Evolutionary conservation across 2,888 invertebrate species (phyloP).

Genomic region (Sceliomorpha sp.): DNA sequence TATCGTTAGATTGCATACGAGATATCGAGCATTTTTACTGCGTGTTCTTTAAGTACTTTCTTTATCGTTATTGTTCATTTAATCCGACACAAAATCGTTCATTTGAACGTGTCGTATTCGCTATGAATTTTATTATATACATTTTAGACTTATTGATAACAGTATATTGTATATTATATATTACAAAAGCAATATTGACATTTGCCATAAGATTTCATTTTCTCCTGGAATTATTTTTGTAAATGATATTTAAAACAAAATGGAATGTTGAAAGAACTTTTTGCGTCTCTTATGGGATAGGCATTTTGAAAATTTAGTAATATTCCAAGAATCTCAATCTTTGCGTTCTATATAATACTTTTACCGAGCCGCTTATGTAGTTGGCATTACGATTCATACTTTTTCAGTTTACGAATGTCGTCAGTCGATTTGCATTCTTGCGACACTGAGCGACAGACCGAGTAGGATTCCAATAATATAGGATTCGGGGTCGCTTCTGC

Average conservation of each 20-base stretch:
- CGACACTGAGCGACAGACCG: constrained; percentile 59
- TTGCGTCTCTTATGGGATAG: constrained; percentile 19
- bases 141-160: too few species aligned
- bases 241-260: constrained; percentile 8
- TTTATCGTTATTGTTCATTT: too few species aligned
- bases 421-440: constrained; percentile 68
- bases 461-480: constrained; percentile 70
- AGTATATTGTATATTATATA: too few species aligned
- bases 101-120: too few species aligned
- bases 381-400: constrained; percentile 54
- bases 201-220: too few species aligned
- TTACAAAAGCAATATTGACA: too few species aligned
- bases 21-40: too few species aligned
- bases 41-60: too few species aligned
- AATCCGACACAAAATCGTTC: too few species aligned
- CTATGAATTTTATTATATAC: neutral
- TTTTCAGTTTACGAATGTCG: constrained; percentile 55
- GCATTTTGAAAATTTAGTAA: too few species aligned
- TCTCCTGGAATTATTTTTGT: too few species aligned
- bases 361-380: constrained; percentile 48
- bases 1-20: neutral
- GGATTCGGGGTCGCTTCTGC: constrained; percentile 59
- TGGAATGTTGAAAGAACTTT: constrained; percentile 1
- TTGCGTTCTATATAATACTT: constrained; percentile 42
- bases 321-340: constrained; percentile 53